Conservation (phyloP, 53 echinoderm and acorn worm genomes). For the Echinometra lucunter region DNA sequence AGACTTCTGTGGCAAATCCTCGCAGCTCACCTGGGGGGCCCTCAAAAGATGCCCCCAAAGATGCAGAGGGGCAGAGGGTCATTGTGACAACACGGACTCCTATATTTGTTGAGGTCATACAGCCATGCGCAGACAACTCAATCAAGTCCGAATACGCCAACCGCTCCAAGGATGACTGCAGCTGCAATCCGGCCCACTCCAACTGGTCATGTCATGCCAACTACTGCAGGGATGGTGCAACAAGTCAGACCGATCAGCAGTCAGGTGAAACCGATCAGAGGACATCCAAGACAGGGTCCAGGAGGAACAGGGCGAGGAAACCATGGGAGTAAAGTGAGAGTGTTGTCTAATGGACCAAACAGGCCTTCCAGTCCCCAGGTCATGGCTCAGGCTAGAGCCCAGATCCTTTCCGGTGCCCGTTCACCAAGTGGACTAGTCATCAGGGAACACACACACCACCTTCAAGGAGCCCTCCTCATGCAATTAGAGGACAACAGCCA, state of each 20-base stretch:
- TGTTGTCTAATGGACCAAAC: constrained; percentile 53
- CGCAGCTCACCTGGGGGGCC: constrained; percentile 38
- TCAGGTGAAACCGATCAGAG: constrained; percentile 39
- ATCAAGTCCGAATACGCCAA: constrained; percentile 53
- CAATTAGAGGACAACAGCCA: constrained; percentile 57
- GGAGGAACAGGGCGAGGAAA: constrained; percentile 10
- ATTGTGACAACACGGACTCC: constrained; percentile 96
- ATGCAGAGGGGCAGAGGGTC: constrained; percentile 74
- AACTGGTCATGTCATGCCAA: constrained; percentile 60
- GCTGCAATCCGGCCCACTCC: constrained; percentile 63
- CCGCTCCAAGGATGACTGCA: constrained; percentile 56
- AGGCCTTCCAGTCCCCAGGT: not conserved
- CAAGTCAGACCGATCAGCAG: constrained; percentile 62
- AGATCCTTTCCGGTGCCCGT: constrained; percentile 30
- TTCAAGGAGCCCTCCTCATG: constrained; percentile 53
- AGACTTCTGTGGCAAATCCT: not conserved
- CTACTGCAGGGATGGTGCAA: constrained; percentile 34
- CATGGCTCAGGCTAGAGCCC: constrained; percentile 31
- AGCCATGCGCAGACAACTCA: constrained; percentile 41
- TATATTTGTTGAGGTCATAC: constrained; percentile 85
- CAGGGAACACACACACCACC: constrained; percentile 58
- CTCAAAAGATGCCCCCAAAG: not conserved
- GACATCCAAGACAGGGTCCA: constrained; percentile 41
- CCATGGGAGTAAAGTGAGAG: constrained; percentile 45
- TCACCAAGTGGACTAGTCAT: constrained; percentile 54